Base-by-base conservation (phyloP, 2,888 invertebrate genomes). In the Volucella zonaria region DNA sequence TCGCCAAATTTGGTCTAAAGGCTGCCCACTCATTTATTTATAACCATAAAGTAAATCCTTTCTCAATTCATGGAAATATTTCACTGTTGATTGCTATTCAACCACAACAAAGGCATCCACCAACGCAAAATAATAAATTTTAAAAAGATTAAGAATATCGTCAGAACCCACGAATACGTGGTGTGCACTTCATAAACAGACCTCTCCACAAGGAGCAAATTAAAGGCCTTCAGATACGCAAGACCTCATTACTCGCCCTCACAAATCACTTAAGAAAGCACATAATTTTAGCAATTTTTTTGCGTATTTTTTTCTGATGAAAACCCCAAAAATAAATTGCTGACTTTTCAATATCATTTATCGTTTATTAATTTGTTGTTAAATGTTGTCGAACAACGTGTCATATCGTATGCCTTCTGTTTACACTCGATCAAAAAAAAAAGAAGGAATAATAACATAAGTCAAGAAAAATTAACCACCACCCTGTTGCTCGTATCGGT, bases 281-380 rank as follows among this genome's bases (percentile, higher is more conserved):
- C 40, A 15, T 14, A 73, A 58, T 45, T 23, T 45, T 11, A 23
- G 49, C 64, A 18, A 45, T 71, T 3, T 76, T 66, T 56, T 31
- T 9, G 52, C 18, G 23, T 76, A 40, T 59, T 51, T 51, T 23
- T 43, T 64, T 64, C 14, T 3, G 40, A 12, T 3, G 9, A 62
- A 64, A 74, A 11, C 15, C 15, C 9, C 9, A 54, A 23, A 54
- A 14, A 14, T 43, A 59, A 58, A 43, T 71, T 76, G 43, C 61
- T 62, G 47, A 64, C 64, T 66, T 66, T 76, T 71, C 81, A 59
- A 61, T 71, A 76, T 18, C 59, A 47, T 67, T 66, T 66, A 59
- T 76, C 54, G 61, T 9, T 71, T 71, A 67, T 76, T 77, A 76
- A 76, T 67, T 59, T 61, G 58, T 71, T 62, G 52, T 15, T 47